Conservation (phyloP, 1,140 invertebrate species). For the Penaeus japonicus region DNA sequence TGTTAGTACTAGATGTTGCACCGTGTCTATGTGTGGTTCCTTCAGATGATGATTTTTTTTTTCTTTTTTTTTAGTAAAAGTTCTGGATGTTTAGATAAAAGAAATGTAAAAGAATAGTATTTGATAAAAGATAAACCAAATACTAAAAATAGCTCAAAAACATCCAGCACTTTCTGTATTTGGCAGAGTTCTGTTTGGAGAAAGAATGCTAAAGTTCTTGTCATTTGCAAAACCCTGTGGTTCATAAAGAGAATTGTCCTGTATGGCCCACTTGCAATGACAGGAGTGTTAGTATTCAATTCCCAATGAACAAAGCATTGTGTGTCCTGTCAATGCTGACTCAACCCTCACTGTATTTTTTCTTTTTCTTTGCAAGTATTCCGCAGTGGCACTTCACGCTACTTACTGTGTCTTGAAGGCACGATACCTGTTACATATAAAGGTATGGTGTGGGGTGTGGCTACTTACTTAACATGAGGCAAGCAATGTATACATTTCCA, state of each 20-base stretch:
- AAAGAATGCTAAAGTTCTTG: conserved; percentile 3
- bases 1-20: background rate
- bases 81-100: conserved; percentile 14
- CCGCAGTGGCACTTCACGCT: conserved; percentile 59
- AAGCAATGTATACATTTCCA: conserved; percentile 28
- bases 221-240: background rate
- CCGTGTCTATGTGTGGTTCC: conserved; percentile 11
- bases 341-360: conserved; percentile 48
- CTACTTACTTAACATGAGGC: conserved; percentile 23
- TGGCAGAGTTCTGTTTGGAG: conserved; percentile 18
- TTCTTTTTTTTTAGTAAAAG: conserved; percentile 26
- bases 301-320: conserved; percentile 42
- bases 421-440: conserved; percentile 93
- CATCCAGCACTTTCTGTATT: conserved; percentile 20
- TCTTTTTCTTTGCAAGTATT: conserved; percentile 53
- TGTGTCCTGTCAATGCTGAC: conserved; percentile 33
- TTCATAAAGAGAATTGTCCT: background rate
- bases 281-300: conserved; percentile 6
- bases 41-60: conserved; percentile 26
- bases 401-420: conserved; percentile 82
- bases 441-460: conserved; percentile 68
- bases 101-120: background rate
- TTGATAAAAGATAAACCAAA: background rate
- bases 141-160: background rate
- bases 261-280: background rate